Evolutionary conservation across 2,888 invertebrate genomes (phyloP), one percentile per base, ranked within the genome.

Genomic region (Octonoba sinensis): DNA sequence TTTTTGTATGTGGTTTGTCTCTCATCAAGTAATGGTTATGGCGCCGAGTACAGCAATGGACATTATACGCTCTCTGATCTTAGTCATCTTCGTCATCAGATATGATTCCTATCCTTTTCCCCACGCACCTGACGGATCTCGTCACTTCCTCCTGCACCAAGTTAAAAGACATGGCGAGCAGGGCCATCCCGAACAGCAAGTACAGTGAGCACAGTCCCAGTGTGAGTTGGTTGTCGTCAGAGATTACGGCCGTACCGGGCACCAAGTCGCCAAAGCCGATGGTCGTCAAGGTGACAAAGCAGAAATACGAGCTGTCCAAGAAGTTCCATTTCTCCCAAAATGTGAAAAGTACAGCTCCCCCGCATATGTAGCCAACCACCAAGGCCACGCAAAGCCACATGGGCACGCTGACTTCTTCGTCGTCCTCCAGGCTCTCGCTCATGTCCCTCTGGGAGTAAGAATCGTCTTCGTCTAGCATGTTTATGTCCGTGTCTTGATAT

Each of bases 131-230:
- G 6, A 96, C 95, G 87, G 94, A 94, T 82, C 93, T 94, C 85
- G 96, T 94, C 15, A 96, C 96, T 89, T 96, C 95, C 88, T 96
- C 96, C 89, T 97, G 97, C 59, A 97, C 96, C 87, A 97, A 90
- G 90, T 97, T 98, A 90, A 97, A 97, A 86, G 96, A 96, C 97
- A 97, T 98, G 44, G 97, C 97, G 85, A 97, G 90, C 62, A 97
- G 90, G 0, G 97, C 95, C 87, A 97, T 97, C 12, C 97, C 97
- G 88, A 97, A 96, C 59, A 98, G 91, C 84, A 98, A 90, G 90
- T 98, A 98, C 75, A 97, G 90, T 0, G 96, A 96, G 87, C 96
- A 96, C 72, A 96, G 91, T 0, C 96, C 96, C 84, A 97, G 92
- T 85, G 93, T 92, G 85, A 92, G 89, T 85, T 90, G 89, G 1